Evolutionary conservation across 2,113 vertebrate species (phyloP).

Genomic region (Felis chaus): DNA sequence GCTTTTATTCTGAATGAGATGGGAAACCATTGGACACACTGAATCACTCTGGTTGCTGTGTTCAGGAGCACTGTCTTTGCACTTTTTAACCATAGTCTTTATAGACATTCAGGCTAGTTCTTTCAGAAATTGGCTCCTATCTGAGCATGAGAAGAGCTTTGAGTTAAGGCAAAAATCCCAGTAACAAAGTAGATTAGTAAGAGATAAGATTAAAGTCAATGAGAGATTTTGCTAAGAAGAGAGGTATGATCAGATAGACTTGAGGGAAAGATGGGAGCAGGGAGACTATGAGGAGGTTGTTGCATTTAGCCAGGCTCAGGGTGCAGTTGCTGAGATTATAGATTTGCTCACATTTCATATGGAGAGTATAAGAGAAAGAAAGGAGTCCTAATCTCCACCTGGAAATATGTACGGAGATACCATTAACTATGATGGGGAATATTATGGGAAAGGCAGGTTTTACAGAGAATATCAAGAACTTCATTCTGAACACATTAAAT

Average conservation of each 20-base stretch:
- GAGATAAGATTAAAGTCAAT: background rate
- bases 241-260: background rate
- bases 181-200: background rate
- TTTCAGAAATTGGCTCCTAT: background rate
- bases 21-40: background rate
- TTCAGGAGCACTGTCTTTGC: background rate
- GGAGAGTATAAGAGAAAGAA: background rate
- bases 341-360: background rate
- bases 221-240: background rate
- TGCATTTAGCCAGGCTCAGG: background rate
- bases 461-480: slow-evolving; percentile 1
- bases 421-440: background rate
- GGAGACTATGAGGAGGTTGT: background rate
- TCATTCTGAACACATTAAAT: background rate
- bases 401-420: background rate
- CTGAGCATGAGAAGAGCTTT: background rate
- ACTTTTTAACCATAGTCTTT: background rate
- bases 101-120: background rate
- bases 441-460: background rate
- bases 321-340: background rate
- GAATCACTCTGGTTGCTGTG: background rate
- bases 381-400: background rate
- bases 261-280: background rate
- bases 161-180: background rate
- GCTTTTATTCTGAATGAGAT: background rate